Evolutionary conservation across 2,113 vertebrate genomes (phyloP), one percentile per base, ranked within the genome.

Genomic region (Alosa alosa): DNA sequence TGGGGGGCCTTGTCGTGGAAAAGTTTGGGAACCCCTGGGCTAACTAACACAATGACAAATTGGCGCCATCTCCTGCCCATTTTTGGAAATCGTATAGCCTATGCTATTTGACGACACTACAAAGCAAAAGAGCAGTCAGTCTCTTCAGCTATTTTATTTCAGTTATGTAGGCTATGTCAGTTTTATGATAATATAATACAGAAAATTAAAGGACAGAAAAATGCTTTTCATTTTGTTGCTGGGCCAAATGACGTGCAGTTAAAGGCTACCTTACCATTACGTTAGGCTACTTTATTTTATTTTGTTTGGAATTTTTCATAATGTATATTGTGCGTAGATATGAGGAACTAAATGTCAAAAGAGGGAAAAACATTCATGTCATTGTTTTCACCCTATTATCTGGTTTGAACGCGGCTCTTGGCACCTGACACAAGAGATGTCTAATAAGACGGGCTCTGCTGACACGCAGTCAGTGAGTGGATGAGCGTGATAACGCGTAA

Each of bases 1-100:
- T 31, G 31, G 31, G 31, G 31, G 31, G 31, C 31, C 31, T 31
- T 31, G 31, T 31, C 31, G 31, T 31, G 31, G 31, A 31, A 31
- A 31, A 31, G 31, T 31, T 31, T 31, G 31, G 31, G 31, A 31
- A 31, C 31, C 31, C 31, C 31, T 31, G 31, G 31, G 31, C 31
- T 31, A 13, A 52, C 52, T 55, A 55, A 55, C 15, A 55, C 52
- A 72, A 36, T 36, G 31, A 31, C 25, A 36, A 11, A 31, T 72
- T 72, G 64, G 64, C 64, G 64, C 64, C 64, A 72, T 31, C 64
- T 72, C 64, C 60, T 68, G 60, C 55, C 18, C 55, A 60, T 22
- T 20, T 60, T 31, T 31, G 31, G 47, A 49, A 13, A 49, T 31
- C 31, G 31, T 10, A 49, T 10, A 49, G 47, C 31, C 31, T 31